Conservation (phyloP, 2,113 vertebrate genomes). For the Cavia aperea region DNA sequence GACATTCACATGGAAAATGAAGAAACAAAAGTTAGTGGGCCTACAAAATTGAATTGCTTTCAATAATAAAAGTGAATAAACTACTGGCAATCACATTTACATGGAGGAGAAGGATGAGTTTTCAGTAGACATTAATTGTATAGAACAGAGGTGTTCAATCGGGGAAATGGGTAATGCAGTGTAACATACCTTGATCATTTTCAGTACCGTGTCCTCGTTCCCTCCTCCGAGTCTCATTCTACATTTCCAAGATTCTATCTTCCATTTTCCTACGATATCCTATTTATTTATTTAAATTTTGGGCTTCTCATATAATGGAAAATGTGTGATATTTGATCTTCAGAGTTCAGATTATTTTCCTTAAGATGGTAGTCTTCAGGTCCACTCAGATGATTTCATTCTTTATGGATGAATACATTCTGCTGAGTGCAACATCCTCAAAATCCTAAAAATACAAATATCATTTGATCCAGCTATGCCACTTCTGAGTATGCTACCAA, state of each 20-base stretch:
- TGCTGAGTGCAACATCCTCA: not conserved
- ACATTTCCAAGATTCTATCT: not conserved
- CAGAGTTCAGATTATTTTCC: not conserved
- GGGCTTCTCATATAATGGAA: not conserved
- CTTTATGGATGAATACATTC: not conserved
- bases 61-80: not conserved
- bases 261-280: not conserved
- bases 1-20: not conserved
- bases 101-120: not conserved
- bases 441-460: not conserved
- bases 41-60: not conserved
- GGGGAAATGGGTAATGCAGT: not conserved
- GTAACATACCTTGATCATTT: not conserved
- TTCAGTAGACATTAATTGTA: not conserved
- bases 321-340: not conserved
- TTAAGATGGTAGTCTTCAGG: not conserved
- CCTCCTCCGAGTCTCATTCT: not conserved
- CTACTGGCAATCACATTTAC: not conserved
- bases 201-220: not conserved
- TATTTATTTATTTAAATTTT: not conserved
- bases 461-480: not conserved
- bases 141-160: not conserved
- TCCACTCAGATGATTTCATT: not conserved
- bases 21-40: not conserved
- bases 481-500: not conserved